Evolutionary conservation across 2,113 vertebrate species (phyloP).

Genomic region (Pachyramphus minor): DNA sequence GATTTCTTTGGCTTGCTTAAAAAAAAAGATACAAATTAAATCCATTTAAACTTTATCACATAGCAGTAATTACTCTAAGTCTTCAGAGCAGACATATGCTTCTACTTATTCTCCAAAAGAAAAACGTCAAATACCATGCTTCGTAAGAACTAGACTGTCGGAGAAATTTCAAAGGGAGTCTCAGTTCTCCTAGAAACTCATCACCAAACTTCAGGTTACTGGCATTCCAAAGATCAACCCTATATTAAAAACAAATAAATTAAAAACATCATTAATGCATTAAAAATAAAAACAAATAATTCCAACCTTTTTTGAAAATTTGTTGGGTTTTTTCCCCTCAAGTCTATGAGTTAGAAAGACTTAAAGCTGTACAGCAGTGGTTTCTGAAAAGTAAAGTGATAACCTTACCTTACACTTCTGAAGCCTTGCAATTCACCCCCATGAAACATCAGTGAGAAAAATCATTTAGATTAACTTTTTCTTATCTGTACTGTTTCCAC

Average conservation of each 20-base stretch:
- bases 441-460: neutral
- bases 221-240: slow-evolving; percentile 96
- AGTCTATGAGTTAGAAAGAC: neutral
- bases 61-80: slow-evolving; percentile 27
- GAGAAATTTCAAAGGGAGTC: slow-evolving; percentile 87
- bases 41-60: slow-evolving; percentile 43
- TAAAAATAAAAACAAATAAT: neutral
- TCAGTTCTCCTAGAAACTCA: slow-evolving; percentile 92
- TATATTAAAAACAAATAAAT: slow-evolving; percentile 60
- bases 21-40: slow-evolving; percentile 15
- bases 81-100: slow-evolving; percentile 19
- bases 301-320: neutral
- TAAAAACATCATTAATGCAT: neutral
- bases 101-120: slow-evolving; percentile 33
- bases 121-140: slow-evolving; percentile 84
- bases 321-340: neutral
- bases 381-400: neutral
- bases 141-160: slow-evolving; percentile 87
- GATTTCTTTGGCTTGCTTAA: slow-evolving; percentile 43
- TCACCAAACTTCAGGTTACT: slow-evolving; percentile 98
- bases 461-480: neutral
- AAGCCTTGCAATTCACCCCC: neutral
- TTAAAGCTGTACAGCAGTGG: neutral
- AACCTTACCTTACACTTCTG: neutral
- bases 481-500: neutral